These are phyloP conservation scores for Leptinotarsa tumamoca DNA, from an alignment of 2,888 invertebrate species.

Conservation along the genomic window DNA sequence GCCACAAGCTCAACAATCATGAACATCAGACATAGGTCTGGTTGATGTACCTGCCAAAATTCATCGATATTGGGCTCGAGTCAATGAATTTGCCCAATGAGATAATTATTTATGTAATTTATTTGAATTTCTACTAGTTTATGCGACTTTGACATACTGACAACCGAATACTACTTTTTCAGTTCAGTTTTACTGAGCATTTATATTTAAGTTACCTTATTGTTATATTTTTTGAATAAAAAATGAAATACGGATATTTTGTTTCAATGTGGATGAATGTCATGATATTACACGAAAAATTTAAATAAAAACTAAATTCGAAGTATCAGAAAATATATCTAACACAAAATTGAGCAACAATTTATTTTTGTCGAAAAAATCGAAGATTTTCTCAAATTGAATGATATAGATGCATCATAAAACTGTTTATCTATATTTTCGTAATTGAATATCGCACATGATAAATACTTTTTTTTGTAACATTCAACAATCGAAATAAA, in stretches of 20 bases:
- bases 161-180: slow-evolving; percentile 57
- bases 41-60: slow-evolving; percentile 64
- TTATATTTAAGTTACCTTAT: slow-evolving; percentile 56
- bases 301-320: not conserved
- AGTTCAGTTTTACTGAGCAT: slow-evolving; percentile 55
- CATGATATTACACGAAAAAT: not conserved
- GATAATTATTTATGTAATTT: slow-evolving; percentile 48
- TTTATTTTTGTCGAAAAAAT: too few relatives aligned
- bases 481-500: too few relatives aligned
- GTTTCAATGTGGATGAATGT: not conserved
- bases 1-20: slow-evolving; percentile 67
- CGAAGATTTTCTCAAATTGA: too few relatives aligned
- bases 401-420: too few relatives aligned
- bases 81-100: slow-evolving; percentile 29
- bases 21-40: slow-evolving; percentile 43
- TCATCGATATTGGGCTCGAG: slow-evolving; percentile 54
- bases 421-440: too few relatives aligned
- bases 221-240: slow-evolving; percentile 61
- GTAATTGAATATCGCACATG: too few relatives aligned
- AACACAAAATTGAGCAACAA: too few relatives aligned
- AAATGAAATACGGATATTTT: slow-evolving; percentile 29
- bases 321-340: not conserved
- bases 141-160: slow-evolving; percentile 48
- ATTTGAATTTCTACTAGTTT: slow-evolving; percentile 40
- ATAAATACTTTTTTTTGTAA: too few relatives aligned